Evolutionary conservation across 2,113 vertebrate species (phyloP).

Genomic region (Bungarus multicinctus): DNA sequence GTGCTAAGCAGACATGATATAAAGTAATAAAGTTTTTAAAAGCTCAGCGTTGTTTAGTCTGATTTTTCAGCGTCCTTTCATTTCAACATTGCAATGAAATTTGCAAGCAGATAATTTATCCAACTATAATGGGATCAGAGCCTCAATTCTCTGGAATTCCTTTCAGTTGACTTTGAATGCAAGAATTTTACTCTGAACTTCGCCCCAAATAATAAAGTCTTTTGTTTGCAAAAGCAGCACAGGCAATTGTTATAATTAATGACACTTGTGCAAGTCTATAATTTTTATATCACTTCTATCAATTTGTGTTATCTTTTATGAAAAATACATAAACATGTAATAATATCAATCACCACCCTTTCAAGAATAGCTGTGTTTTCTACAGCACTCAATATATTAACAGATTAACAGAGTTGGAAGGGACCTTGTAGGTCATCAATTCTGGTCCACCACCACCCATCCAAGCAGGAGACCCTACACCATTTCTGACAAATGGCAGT

Average conservation of each 20-base stretch:
- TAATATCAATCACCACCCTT: not conserved
- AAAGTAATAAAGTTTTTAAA: constrained; percentile 56
- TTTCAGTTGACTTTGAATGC: not conserved
- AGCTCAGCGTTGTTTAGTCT: not conserved
- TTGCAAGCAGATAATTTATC: not conserved
- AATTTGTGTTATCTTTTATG: not conserved
- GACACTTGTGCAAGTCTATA: not conserved
- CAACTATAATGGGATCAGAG: not conserved
- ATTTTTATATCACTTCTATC: not conserved
- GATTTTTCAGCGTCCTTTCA: not conserved
- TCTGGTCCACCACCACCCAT: too few species aligned
- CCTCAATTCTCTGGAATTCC: not conserved
- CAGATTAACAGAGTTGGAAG: too few species aligned
- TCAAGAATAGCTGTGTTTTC: not conserved
- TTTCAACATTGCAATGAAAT: not conserved
- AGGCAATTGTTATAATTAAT: not conserved
- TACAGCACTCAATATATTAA: not conserved
- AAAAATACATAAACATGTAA: not conserved
- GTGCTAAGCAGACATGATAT: constrained; percentile 55
- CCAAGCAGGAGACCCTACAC: too few species aligned
- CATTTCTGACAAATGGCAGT: too few species aligned
- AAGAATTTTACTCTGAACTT: not conserved
- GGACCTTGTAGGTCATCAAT: too few species aligned
- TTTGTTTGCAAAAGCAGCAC: not conserved
- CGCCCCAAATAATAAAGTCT: not conserved